Evolutionary conservation across 2,113 vertebrate species (phyloP).

Genomic region (Mustela nigripes): DNA sequence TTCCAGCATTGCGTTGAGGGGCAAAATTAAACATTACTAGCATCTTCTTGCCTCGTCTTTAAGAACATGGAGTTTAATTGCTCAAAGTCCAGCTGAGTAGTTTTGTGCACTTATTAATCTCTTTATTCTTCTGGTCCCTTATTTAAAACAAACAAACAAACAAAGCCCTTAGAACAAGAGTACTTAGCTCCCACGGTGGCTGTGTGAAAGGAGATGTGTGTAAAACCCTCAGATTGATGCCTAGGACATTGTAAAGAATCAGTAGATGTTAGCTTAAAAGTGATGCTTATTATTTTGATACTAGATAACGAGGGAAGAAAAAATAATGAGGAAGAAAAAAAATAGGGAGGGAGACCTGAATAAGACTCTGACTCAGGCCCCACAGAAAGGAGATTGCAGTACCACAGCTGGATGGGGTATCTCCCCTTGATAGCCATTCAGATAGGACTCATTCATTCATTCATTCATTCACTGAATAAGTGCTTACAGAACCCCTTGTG

Average conservation of each 20-base stretch:
- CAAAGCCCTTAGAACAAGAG: background rate
- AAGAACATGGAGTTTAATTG: background rate
- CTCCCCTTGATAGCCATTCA: background rate
- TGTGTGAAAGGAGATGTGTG: background rate
- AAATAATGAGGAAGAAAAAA: background rate
- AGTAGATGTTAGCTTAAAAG: background rate
- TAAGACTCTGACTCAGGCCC: background rate
- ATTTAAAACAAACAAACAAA: background rate
- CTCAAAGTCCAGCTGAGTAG: background rate
- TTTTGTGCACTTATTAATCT: background rate
- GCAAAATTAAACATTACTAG: conserved; percentile 24
- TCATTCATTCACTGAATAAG: background rate
- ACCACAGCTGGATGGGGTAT: background rate
- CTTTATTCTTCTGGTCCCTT: background rate
- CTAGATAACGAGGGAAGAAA: background rate
- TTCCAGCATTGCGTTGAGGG: conserved; percentile 6
- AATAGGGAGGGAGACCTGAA: background rate
- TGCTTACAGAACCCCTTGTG: background rate
- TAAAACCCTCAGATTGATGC: background rate
- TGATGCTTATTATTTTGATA: background rate
- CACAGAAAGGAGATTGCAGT: background rate
- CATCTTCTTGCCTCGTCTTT: conserved; percentile 8
- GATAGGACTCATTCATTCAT: background rate
- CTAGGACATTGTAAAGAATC: background rate
- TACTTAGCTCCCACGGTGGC: background rate